Evolutionary conservation across 2,888 invertebrate genomes (phyloP).

Genomic region (Cheilosia pagana): DNA sequence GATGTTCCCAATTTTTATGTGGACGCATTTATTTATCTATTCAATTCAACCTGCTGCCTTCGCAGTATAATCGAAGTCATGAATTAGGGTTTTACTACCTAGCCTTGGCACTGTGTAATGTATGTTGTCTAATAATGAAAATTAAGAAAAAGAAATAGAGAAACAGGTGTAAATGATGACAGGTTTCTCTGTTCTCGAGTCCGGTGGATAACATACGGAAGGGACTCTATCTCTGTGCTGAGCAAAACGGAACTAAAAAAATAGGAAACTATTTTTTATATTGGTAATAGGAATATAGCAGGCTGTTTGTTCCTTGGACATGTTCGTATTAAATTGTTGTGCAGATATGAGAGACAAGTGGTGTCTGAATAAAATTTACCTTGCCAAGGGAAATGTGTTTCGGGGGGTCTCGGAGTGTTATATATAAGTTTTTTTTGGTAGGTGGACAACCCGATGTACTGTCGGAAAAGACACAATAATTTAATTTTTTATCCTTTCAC

Average conservation of each 20-base stretch:
- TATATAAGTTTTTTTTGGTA: too few relatives aligned
- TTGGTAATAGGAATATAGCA: too few relatives aligned
- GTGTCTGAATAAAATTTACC: too few relatives aligned
- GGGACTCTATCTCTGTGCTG: not conserved
- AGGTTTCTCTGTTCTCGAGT: slow-evolving; percentile 4
- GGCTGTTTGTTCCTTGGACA: too few relatives aligned
- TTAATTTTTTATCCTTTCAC: too few relatives aligned
- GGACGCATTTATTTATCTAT: too few relatives aligned
- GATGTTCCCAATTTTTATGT: too few relatives aligned
- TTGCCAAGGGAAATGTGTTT: too few relatives aligned
- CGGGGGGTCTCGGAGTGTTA: too few relatives aligned
- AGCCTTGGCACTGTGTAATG: not conserved
- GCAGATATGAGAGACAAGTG: not conserved
- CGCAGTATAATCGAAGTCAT: not conserved
- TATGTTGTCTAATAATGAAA: slow-evolving; percentile 6
- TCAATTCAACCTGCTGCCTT: not conserved
- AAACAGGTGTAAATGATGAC: slow-evolving; percentile 41
- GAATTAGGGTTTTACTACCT: not conserved
- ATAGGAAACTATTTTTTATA: not conserved
- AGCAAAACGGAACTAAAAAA: slow-evolving; percentile 5
- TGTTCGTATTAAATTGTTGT: too few relatives aligned
- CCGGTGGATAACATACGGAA: slow-evolving; percentile 8
- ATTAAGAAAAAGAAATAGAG: slow-evolving; percentile 23
- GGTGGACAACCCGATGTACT: too few relatives aligned
- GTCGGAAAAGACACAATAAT: too few relatives aligned